phyloP scores from a whole-genome alignment of 2,888 invertebrate species.

The Sphinx pinastri region DNA sequence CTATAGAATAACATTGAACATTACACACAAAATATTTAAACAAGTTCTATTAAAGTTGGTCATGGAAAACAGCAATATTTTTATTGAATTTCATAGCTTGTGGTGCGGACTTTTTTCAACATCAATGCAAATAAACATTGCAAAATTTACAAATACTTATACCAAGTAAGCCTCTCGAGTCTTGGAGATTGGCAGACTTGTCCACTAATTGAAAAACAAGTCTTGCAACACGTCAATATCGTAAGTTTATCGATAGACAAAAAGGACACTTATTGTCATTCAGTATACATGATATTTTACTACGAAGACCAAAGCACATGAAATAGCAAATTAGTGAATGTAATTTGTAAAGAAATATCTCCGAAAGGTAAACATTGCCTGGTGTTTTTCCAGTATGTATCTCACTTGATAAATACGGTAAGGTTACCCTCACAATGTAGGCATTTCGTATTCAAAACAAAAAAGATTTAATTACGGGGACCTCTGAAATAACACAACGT shows the following conservation, averaged over 20 bases:
- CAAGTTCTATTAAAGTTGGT: not conserved
- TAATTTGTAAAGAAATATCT: not conserved
- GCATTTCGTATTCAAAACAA: conserved; percentile 37
- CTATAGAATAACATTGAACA: too few species aligned
- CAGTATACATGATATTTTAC: not conserved
- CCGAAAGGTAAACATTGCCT: conserved; percentile 29
- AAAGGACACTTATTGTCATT: conserved; percentile 1
- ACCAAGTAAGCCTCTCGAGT: conserved; percentile 4
- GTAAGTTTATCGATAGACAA: not conserved
- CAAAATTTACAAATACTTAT: not conserved
- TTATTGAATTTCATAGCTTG: not conserved
- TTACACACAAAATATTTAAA: too few species aligned
- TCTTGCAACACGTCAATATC: not conserved
- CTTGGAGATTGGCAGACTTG: not conserved
- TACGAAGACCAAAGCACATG: not conserved
- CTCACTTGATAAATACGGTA: conserved; percentile 42
- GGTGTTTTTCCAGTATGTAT: conserved; percentile 45
- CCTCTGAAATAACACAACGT: not conserved
- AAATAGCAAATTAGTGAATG: not conserved
- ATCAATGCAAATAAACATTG: conserved; percentile 1
- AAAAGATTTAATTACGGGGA: not conserved
- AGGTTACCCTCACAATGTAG: conserved; percentile 45
- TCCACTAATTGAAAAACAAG: not conserved
- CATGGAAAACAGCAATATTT: not conserved
- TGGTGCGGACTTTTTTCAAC: not conserved